Base-by-base conservation (phyloP, 2,113 vertebrate species). In the Chunga burmeisteri region DNA sequence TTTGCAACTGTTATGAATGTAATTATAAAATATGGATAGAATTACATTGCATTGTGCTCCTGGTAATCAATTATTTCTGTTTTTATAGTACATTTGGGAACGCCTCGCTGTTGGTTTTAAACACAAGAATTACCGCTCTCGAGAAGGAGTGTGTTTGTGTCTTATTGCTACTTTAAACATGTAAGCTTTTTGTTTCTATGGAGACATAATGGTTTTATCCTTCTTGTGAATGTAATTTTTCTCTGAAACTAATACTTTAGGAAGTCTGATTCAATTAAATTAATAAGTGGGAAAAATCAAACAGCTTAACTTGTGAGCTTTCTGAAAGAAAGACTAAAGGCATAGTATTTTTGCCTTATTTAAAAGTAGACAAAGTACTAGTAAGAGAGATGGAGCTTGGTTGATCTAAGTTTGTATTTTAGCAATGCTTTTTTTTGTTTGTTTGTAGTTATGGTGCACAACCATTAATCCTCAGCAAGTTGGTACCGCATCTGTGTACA, bases 91-190 rank as follows among this genome's bases (percentile, higher is more conserved):
- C 80, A 93, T 99, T 96, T 99, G 99, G 99, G 99, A 99, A 96
- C 99, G 98, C 85, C 98, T 99, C 97, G 96, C 98, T 96, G 97
- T 98, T 96, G 98, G 98, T 88, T 99, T 99, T 97, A 99, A 99
- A 97, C 99, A 99, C 98, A 99, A 99, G 98, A 99, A 99, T 98
- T 99, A 99, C 98, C 98, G 99, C 96, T 98, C 98, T 96, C 98
- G 99, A 98, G 99, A 99, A 98, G 99, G 99, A 95, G 93, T 99
- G 86, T 99, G 99, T 97, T 97, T 99, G 67, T 99, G 99, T 98
- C 98, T 99, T 95, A 98, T 98, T 96, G 98, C 99, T 97, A 99
- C 99, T 53, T 98, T 99, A 93, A 98, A 98, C 97, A 98, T 75
- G 99, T 99, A 98, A 99, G 99, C 97, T 95, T 97, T 94, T 87